Percentiles rank a stretch among this genome's conserved stretches.
These are phyloP conservation scores for Drosophila pallidifrons DNA, from an alignment of 1,140 invertebrate genomes.

Conservation along the genomic window DNA sequence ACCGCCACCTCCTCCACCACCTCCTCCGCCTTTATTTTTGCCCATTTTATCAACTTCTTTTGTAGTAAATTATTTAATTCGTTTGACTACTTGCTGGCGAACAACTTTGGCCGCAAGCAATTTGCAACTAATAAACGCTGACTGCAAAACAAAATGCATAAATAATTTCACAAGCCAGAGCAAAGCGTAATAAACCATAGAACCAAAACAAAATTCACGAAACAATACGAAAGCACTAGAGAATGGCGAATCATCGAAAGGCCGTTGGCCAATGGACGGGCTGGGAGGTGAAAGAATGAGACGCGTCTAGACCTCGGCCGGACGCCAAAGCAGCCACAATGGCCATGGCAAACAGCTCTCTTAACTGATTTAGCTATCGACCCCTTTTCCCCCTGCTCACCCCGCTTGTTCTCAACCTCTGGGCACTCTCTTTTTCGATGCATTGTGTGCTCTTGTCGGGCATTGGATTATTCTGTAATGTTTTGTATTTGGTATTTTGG, in stretches of 20 bases:
- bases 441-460: conserved; percentile 36
- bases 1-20: conserved; percentile 51
- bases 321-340: conserved; percentile 36
- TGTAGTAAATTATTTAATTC: conserved; percentile 57
- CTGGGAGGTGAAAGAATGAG: neutral
- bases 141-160: conserved; percentile 67
- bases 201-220: conserved; percentile 62
- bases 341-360: conserved; percentile 63
- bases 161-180: conserved; percentile 56
- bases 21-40: conserved; percentile 77
- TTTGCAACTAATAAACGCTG: conserved; percentile 76
- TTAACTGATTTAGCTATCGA: conserved; percentile 66
- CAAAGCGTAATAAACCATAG: conserved; percentile 55
- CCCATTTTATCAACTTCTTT: conserved; percentile 68
- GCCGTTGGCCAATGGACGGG: conserved; percentile 3
- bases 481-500: conserved; percentile 51
- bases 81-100: conserved; percentile 51
- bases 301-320: conserved; percentile 37
- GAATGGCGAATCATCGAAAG: conserved; percentile 52
- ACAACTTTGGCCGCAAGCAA: conserved; percentile 66
- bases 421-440: neutral
- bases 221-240: conserved; percentile 24
- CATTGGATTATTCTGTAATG: conserved; percentile 67
- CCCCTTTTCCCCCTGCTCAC: neutral
- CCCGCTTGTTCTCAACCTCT: neutral